Conservation (phyloP, 2,888 invertebrate species). For the Macroteleia sp. region DNA sequence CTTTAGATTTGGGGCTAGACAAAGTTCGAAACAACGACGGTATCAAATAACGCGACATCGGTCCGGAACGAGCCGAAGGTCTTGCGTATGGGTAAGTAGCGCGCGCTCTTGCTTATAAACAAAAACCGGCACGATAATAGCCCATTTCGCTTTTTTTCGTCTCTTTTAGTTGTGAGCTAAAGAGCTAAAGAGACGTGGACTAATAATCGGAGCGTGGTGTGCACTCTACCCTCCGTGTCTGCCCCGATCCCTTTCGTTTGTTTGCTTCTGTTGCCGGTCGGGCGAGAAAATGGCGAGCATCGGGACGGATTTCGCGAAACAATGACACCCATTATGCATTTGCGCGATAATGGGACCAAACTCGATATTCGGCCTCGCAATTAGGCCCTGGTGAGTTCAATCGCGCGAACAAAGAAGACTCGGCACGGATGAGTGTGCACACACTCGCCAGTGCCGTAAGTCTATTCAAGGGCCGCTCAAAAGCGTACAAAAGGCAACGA, state of each 20-base stretch:
- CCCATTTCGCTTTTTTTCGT: conserved; percentile 23
- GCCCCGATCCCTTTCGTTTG: conserved; percentile 9
- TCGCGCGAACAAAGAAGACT: conserved; percentile 25
- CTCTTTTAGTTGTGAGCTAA: no score
- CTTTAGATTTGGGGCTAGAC: no score
- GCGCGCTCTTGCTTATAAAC: conserved; percentile 14
- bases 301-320: conserved; percentile 31
- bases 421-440: conserved; percentile 20
- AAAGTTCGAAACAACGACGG: conserved; percentile 19
- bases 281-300: not conserved
- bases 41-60: conserved; percentile 36
- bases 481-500: not conserved
- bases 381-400: conserved; percentile 22
- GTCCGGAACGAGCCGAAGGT: conserved; percentile 23
- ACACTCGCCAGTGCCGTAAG: no score
- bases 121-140: conserved; percentile 36
- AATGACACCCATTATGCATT: conserved; percentile 36
- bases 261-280: no score
- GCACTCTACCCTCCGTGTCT: no score
- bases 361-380: conserved; percentile 42
- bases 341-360: conserved; percentile 37
- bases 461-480: no score
- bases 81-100: no score
- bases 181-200: conserved; percentile 52
- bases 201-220: conserved; percentile 41